These are phyloP conservation scores for Marcusenius ussheri DNA, from an alignment of 2,113 vertebrate genomes.

Conservation along the genomic window DNA sequence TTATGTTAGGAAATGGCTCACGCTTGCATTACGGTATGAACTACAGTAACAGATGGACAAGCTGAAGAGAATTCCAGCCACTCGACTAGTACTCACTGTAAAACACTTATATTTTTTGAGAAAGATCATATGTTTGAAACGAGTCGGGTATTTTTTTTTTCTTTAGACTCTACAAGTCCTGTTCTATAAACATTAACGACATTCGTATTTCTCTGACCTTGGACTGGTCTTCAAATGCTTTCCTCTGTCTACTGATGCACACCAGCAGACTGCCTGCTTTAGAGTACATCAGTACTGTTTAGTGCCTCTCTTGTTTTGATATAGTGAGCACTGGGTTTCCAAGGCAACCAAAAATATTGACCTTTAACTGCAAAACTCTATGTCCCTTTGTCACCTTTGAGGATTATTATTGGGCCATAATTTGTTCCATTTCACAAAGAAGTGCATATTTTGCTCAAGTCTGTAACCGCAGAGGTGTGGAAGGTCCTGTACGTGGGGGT, in stretches of 20 bases:
- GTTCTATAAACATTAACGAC: not conserved
- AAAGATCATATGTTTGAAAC: not conserved
- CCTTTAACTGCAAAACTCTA: not conserved
- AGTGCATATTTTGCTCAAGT: not conserved
- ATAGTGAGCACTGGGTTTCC: not conserved
- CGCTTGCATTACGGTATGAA: not conserved
- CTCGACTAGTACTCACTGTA: not conserved
- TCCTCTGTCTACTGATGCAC: not conserved
- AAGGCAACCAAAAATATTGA: not conserved
- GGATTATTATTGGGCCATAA: not conserved
- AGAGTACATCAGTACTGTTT: not conserved
- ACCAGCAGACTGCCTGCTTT: not conserved
- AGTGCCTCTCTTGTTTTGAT: not conserved
- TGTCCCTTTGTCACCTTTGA: not conserved
- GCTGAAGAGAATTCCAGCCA: not conserved
- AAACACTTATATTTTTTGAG: not conserved
- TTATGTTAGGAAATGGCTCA: slow-evolving; percentile 2
- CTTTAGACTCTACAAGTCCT: not conserved
- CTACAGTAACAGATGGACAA: not conserved
- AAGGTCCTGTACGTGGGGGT: not conserved
- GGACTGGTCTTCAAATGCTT: not conserved
- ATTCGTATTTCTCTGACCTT: not conserved
- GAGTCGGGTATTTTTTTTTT: not conserved
- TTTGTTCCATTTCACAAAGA: not conserved
- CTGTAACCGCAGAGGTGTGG: not conserved